Evolutionary conservation across 2,797 vertebrate species (phyloP).

Genomic region (Tragopan temminckii): DNA sequence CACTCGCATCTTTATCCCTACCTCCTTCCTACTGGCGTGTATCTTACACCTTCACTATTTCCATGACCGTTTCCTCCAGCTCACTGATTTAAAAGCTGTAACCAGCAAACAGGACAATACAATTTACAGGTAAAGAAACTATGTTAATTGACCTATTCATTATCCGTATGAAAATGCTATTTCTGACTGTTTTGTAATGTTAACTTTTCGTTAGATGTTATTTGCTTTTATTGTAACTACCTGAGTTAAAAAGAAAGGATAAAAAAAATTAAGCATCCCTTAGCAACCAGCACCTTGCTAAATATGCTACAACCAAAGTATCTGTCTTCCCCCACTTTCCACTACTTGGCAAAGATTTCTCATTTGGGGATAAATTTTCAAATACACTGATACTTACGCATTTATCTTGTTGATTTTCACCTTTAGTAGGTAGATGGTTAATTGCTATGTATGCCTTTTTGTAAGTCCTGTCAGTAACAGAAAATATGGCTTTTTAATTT

Average conservation of each 20-base stretch:
- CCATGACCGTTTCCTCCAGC: slow-evolving; percentile 93
- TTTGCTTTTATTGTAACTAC: background rate
- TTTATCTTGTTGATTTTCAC: background rate
- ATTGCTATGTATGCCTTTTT: background rate
- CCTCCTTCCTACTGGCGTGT: slow-evolving; percentile 95
- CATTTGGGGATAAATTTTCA: background rate
- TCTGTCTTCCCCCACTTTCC: background rate
- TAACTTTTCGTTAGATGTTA: background rate
- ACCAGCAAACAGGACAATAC: slow-evolving; percentile 93
- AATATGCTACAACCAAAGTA: background rate
- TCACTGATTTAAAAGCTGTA: slow-evolving; percentile 96
- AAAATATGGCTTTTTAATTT: background rate
- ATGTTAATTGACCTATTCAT: background rate
- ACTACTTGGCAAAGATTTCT: background rate
- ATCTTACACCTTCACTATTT: slow-evolving; percentile 98
- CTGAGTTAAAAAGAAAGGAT: background rate
- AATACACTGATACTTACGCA: background rate
- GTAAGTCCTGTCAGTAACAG: background rate
- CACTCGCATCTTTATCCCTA: slow-evolving; percentile 95
- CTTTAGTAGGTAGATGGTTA: background rate
- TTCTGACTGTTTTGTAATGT: background rate
- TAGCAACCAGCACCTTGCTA: background rate
- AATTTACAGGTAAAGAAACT: slow-evolving; percentile 91
- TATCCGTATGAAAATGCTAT: background rate
- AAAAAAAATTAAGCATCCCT: background rate